phyloP scores from a whole-genome alignment of 2,888 invertebrate genomes.

The Arge pagana region DNA sequence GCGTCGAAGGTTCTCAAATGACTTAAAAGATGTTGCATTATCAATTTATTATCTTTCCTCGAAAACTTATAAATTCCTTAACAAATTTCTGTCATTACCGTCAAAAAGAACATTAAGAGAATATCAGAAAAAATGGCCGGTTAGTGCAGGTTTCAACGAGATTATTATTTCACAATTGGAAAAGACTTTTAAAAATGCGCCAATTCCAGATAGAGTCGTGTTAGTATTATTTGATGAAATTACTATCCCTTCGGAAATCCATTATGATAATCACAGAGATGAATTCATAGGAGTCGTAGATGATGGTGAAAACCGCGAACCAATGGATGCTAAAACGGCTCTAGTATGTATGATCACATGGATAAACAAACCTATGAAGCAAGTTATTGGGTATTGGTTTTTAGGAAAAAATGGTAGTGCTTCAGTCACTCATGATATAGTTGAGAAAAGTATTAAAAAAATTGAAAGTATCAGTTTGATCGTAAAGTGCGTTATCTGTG shows the following conservation, averaged over 20 bases:
- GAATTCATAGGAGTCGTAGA: slow-evolving; percentile 3
- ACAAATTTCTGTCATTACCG: background rate
- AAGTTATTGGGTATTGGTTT: background rate
- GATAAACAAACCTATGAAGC: background rate
- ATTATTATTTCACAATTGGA: background rate
- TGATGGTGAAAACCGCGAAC: background rate
- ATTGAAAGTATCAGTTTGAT: background rate
- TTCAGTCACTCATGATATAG: background rate
- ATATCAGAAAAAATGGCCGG: slow-evolving; percentile 1
- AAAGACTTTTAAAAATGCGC: background rate
- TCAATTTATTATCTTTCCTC: slow-evolving; percentile 2
- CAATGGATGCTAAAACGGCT: background rate
- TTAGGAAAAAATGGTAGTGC: background rate
- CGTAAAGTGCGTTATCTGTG: background rate
- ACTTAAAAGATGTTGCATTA: background rate
- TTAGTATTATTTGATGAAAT: slow-evolving; percentile 1
- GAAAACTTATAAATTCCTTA: background rate
- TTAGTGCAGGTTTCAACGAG: background rate
- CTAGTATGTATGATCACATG: slow-evolving; percentile 2
- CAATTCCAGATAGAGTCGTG: background rate
- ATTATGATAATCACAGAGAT: background rate
- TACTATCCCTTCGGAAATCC: background rate
- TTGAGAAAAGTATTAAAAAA: background rate
- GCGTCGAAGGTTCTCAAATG: background rate
- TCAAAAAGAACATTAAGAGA: background rate